Evolutionary conservation across 1,140 invertebrate species (phyloP), one percentile per base, ranked within the genome.

Genomic region (Physella acuta): DNA sequence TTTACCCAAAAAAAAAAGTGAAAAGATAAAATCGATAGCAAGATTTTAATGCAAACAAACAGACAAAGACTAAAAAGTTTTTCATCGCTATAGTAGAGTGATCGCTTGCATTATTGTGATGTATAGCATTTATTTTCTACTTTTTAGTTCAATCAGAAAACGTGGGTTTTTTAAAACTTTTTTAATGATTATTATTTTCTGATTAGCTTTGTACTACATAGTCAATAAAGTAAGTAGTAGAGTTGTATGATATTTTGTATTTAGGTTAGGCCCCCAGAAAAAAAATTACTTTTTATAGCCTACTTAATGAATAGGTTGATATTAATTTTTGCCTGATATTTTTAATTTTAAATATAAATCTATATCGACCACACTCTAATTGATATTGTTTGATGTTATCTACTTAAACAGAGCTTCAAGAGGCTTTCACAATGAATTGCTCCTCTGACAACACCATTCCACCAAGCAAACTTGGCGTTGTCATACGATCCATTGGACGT

Each of bases 361-460:
- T 49, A 14, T 49, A 11, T n/a, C 11, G 11, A 49, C 11, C 11
- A n/a, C 11, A 49, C n/a, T 49, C 11, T 14, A n/a, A 14, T n/a
- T 49, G 11, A n/a, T 49, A 11, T 14, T 49, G 44, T 14, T 11
- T 14, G 44, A 49, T 49, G 44, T 14, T 14, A 49, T 49, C n/a
- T 53, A 3, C 33, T 58, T 11, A 8, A 28, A 30, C 69, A 73
- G 72, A 73, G 66, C 69, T 73, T 17, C 72, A 73, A 68, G 72
- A 73, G 37, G 72, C 72, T 4, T 73, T 73, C 61, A 73, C 70
- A 4, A 73, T 73, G 72, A 64, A 73, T 55, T 71, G 72, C 37
- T 58, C 59, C 3, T 24, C 69, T 11, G 72, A 73, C 33, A 73
- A 71, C 55, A 73, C 69, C 20, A 68, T 73, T 39, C 58, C 65